Evolutionary conservation across 1,140 invertebrate genomes (phyloP).

Genomic region (Leptoteleia sp.): DNA sequence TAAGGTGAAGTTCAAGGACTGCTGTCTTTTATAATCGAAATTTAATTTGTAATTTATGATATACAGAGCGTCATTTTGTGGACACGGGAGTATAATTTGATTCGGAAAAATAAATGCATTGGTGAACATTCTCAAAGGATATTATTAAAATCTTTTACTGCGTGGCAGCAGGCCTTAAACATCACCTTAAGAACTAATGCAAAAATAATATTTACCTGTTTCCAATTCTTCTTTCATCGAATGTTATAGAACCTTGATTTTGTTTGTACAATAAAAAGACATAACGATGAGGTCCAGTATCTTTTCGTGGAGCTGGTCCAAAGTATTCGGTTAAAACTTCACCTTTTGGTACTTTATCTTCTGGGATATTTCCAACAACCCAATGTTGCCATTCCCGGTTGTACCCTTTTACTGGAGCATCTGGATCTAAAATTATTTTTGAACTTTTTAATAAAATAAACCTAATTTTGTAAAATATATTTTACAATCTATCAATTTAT

Average conservation of each 20-base stretch:
- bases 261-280: slow-evolving; percentile 86
- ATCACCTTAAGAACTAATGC: no score
- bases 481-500: no score
- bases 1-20: no score
- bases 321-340: slow-evolving; percentile 85
- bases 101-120: no score
- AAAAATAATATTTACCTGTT: slow-evolving; percentile 74
- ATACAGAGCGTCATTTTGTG: no score
- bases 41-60: no score
- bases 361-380: slow-evolving; percentile 88
- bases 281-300: slow-evolving; percentile 85
- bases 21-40: no score
- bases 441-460: no score
- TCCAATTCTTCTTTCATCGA: slow-evolving; percentile 77
- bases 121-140: no score
- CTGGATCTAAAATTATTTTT: slow-evolving; percentile 83
- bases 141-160: no score
- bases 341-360: slow-evolving; percentile 83
- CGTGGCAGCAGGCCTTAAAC: no score
- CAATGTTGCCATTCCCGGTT: slow-evolving; percentile 86
- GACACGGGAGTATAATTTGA: no score
- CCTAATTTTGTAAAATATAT: slow-evolving; percentile 10
- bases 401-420: slow-evolving; percentile 84
- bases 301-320: slow-evolving; percentile 84
- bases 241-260: slow-evolving; percentile 79